Evolutionary conservation across 1,140 invertebrate species (phyloP), one percentile per base, ranked within the genome.

Genomic region (Aphis craccivora): DNA sequence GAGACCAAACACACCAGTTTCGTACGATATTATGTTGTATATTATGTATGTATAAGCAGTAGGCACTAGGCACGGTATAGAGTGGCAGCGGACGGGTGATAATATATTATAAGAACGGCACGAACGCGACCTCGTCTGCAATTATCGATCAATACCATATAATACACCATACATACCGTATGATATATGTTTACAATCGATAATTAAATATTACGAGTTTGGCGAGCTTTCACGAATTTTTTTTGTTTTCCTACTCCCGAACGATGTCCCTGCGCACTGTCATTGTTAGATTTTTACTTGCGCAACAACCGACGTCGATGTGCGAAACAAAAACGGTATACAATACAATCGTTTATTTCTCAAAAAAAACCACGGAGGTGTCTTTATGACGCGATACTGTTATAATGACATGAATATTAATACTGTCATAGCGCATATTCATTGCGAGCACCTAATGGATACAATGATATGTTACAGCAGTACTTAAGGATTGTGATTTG

Each of bases 191-290:
- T 51, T 88, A 51, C 43, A 48, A 88, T 88, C 86, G 43, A 48
- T 87, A 88, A 51, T 88, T 51, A 88, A 88, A 88, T n/a, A 88
- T 88, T 88, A 35, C 86, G 45, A 48, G 86, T 88, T 88, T 88
- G 18, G 45, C 14, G 86, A 40, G 86, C 30, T 88, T 51, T 87
- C 84, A 20, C 84, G 40, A 87, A 87, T 22, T 35, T 40, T 40
- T 40, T 88, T 48, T 35, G 11, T 48, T 87, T 43, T 87, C 25
- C 81, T 20, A 23, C 76, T 37, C 22, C 35, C 20, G 76, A 37
- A 18, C 2, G 37, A 40, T 40, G 37, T 40, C 37, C 37, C 45
- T 86, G 43, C 43, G 43, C 43, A 87, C 18, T 48, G 14, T 88
- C 51, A 51, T 88, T 48, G 18, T 88, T 48, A 22, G 30, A 22